A percentile compares a stretch with the other conserved stretches of the same genome.
These are phyloP conservation scores for Eufriesea mexicana DNA, from an alignment of 1,140 invertebrate genomes.

Conservation along the genomic window DNA sequence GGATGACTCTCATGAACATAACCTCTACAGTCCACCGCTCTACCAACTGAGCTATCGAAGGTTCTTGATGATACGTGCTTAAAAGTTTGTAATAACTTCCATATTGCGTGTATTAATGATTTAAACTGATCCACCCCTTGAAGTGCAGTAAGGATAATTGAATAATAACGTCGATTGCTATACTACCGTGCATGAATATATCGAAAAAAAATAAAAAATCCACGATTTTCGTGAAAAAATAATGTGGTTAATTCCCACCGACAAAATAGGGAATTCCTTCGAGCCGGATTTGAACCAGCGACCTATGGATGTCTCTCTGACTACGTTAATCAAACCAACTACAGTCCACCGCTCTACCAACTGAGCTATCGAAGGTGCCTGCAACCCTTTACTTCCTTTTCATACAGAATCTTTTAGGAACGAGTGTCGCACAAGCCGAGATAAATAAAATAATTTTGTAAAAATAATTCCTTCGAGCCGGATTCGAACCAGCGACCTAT, in stretches of 20 bases:
- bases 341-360: conserved; percentile 94
- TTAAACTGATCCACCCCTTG: background rate
- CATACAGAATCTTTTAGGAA: no score
- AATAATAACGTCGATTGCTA: no score
- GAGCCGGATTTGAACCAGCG: conserved; percentile 77
- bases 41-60: conserved; percentile 94
- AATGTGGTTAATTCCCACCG: background rate
- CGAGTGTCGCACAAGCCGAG: no score
- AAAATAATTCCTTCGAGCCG: conserved; percentile 68
- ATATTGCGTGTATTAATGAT: background rate
- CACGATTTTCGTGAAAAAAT: background rate
- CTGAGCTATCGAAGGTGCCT: conserved; percentile 85
- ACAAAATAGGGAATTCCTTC: conserved; percentile 64
- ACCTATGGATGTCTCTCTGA: conserved; percentile 39
- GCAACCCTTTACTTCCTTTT: conserved; percentile 79
- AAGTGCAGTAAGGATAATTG: background rate
- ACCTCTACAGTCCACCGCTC: conserved; percentile 92
- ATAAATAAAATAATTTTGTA: no score
- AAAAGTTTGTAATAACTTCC: rapidly evolving
- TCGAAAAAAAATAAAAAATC: background rate
- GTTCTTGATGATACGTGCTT: conserved; percentile 50
- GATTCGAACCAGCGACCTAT: conserved; percentile 75
- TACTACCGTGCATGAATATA: background rate
- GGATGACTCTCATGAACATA: conserved; percentile 45
- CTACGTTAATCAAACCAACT: conserved; percentile 77